Base-by-base conservation (phyloP, 2,113 vertebrate species). In the Mirounga angustirostris region DNA sequence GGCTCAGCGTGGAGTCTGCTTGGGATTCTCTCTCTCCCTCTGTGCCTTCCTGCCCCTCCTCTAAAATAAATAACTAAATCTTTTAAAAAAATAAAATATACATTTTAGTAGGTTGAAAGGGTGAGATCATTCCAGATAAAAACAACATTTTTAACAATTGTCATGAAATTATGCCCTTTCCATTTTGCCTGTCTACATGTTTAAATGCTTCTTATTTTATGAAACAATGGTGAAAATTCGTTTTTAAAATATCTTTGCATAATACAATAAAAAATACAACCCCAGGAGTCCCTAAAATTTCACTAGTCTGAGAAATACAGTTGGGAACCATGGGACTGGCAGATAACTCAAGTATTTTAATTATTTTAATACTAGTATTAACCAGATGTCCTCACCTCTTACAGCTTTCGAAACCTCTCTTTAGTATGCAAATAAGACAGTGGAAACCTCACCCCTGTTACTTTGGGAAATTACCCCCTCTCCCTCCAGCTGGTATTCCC, bases 301-400 rank as follows among this genome's bases (percentile, higher is more conserved):
- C 67, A 52, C 73, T 65, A 86, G 6, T 80, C 18, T 86, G 36
- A 84, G 24, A 88, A 97, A 78, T 89, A 59, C 2, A 84, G 26
- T 63, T 73, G 24, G 63, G 33, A 67, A 81, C 56, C 52, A n/a
- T 67, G 28, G 2, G 5, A 52, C 46, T 54, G 30, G 21, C 33
- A 96, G 58, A 76, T 80, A 88, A 79, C 43, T 84, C 52, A 59
- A 81, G 15, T 79, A 21, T 84, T 94, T 95, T 36, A 85, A 86
- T 92, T 79, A 50, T 92, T 94, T 83, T 96, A 80, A 96, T 92
- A 22, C 65, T 76, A 63, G n/a, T 71, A 84, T 69, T 59, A 95
- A 76, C 58, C 82, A 92, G 16, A 92, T 92, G 12, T 82, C 43
- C 71, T 95, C 52, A 92, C 69, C 18, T 54, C 22, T 71, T 86